Percentiles rank a stretch among this genome's conserved stretches.
Evolutionary conservation across 1,140 invertebrate species (phyloP).

Genomic region (Plodia interpunctella): DNA sequence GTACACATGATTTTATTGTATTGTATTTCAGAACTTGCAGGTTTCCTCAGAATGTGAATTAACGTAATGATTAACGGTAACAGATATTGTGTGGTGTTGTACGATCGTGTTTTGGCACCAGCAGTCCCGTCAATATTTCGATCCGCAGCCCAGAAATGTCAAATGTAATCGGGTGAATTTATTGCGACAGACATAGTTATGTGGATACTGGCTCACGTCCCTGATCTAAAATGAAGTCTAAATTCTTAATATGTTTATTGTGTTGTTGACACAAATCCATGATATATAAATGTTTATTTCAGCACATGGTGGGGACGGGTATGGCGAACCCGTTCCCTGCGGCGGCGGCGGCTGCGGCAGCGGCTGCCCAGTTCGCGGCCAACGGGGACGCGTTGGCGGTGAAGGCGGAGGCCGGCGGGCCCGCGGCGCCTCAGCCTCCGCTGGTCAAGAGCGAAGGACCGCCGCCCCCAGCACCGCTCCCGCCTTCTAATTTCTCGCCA

Average conservation of each 20-base stretch:
- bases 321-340: slow-evolving; percentile 89
- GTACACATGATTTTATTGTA: no score
- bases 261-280: slow-evolving; percentile 16
- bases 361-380: slow-evolving; percentile 79
- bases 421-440: slow-evolving; percentile 60
- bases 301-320: slow-evolving; percentile 97
- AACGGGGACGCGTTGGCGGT: slow-evolving; percentile 82
- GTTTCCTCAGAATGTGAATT: background rate
- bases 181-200: slow-evolving; percentile 61
- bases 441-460: slow-evolving; percentile 68
- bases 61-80: background rate
- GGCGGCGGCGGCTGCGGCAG: slow-evolving; percentile 87
- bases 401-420: slow-evolving; percentile 76
- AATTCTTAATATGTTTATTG: slow-evolving; percentile 27
- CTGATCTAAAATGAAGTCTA: slow-evolving; percentile 37
- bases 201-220: slow-evolving; percentile 37
- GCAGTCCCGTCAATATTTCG: slow-evolving; percentile 62
- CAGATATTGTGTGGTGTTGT: slow-evolving; percentile 11
- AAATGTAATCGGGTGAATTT: slow-evolving; percentile 58
- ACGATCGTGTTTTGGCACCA: slow-evolving; percentile 54
- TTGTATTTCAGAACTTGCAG: no score
- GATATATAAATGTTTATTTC: slow-evolving; percentile 71
- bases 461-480: slow-evolving; percentile 66
- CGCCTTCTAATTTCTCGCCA: slow-evolving; percentile 69
- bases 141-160: slow-evolving; percentile 69